Percentiles rank a stretch among this genome's conserved stretches.
phyloP scores from a whole-genome alignment of 2,797 vertebrate species.

The Parauchenoglanis ngamensis region DNA sequence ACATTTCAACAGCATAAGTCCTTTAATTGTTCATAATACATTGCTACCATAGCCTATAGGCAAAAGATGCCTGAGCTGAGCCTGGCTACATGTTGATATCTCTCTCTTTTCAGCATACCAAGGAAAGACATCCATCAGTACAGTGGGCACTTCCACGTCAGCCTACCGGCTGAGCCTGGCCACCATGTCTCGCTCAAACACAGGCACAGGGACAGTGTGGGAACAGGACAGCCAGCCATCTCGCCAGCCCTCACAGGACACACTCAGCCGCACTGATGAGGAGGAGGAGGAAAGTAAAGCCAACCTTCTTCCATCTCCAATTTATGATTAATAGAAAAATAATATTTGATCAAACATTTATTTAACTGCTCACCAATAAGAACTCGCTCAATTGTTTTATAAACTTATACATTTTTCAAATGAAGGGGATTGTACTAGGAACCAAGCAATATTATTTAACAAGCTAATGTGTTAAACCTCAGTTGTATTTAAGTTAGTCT shows the following conservation, averaged over 20 bases:
- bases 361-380: conserved; percentile 1
- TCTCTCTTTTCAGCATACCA: conserved; percentile 85
- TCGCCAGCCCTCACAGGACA: conserved; percentile 96
- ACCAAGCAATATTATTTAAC: not conserved
- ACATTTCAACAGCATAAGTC: not conserved
- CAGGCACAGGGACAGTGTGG: conserved; percentile 96
- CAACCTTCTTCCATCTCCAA: conserved; percentile 7
- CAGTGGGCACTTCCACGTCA: conserved; percentile 93
- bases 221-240: conserved; percentile 98
- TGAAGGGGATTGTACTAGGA: not conserved
- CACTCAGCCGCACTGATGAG: conserved; percentile 93
- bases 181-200: conserved; percentile 99
- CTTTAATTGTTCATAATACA: not conserved
- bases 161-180: conserved; percentile 95
- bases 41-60: not conserved
- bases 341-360: conserved; percentile 3
- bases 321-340: conserved; percentile 5
- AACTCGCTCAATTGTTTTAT: not conserved
- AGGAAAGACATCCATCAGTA: conserved; percentile 97
- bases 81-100: not conserved
- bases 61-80: not conserved
- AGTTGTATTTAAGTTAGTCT: not conserved
- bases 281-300: conserved; percentile 96
- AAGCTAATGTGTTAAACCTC: not conserved
- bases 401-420: not conserved